phyloP scores from a whole-genome alignment of 2,113 vertebrate species.

The Phoxinus phoxinus region DNA sequence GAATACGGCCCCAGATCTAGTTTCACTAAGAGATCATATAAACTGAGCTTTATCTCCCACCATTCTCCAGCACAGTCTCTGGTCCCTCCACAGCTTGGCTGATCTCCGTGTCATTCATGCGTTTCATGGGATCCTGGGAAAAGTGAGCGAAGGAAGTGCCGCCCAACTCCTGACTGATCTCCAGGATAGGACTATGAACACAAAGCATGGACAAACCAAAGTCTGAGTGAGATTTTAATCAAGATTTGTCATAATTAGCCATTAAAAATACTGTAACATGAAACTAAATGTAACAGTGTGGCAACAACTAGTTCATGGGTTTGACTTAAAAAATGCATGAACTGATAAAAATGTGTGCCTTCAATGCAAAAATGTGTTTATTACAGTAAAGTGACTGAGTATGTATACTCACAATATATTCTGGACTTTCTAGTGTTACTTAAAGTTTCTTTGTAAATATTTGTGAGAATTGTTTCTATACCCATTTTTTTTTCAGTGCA shows the following conservation, averaged over 20 bases:
- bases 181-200: conserved; percentile 48
- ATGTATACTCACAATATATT: too few relatives aligned
- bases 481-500: background rate
- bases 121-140: background rate
- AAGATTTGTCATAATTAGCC: background rate
- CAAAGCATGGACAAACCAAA: background rate
- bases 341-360: background rate
- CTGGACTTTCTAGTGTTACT: too few relatives aligned
- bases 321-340: background rate
- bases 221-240: background rate
- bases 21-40: too few relatives aligned
- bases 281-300: background rate
- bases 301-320: background rate
- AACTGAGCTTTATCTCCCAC: background rate
- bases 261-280: background rate
- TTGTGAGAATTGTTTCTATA: too few relatives aligned
- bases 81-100: background rate
- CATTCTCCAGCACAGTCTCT: background rate
- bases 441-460: too few relatives aligned
- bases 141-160: background rate
- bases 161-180: conserved; percentile 56
- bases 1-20: too few relatives aligned
- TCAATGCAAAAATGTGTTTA: background rate
- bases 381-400: too few relatives aligned
- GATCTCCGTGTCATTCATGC: background rate